Base-by-base conservation (phyloP, 2,113 vertebrate genomes). In the Murina feae region DNA sequence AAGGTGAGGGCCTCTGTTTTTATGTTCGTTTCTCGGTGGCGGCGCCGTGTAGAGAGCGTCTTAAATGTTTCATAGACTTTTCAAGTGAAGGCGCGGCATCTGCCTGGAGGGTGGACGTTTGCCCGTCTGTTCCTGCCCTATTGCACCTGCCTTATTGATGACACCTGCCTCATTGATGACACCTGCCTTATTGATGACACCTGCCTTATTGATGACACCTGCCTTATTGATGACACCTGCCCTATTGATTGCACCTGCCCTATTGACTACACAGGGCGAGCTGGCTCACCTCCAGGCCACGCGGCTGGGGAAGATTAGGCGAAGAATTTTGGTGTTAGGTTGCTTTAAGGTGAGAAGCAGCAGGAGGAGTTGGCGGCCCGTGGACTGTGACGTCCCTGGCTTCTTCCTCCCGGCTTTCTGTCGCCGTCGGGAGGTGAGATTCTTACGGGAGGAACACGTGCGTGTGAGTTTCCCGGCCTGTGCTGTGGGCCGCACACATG, bases 361-460 rank as follows among this genome's bases (percentile, higher is more conserved):
- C 5, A 28, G 53, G 63, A 35, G 9, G 84, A 32, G 20, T 14
- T 9, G 2, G 12, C 17, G 4, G 47, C 17, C 82, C 72, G 28
- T 2, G 20, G 81, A 5, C 37, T 12, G 1, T 2, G 20, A 9
- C 47, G n/a, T 42, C 25, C 14, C 30, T 3, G 20, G 12, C 42
- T 20, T 69, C 18, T 37, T 49, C 58, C 51, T 39, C 42, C 68
- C 25, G 3, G 37, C 4, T 60, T 53, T 7, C 16, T 42, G 58
- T 37, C 2, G 0, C 18, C 18, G 9, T 12, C 1, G 0, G 1
- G 30, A 44, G 1, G 12, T 1, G 10, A 60, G 39, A 6, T 49
- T 32, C 32, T 18, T 10, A 10, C 9, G 58, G 9, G 8, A 11
- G 37, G 25, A 32, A 2, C 1, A 6, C 1, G 0, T 2, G 44